These are phyloP conservation scores for Trachymyrmex cornetzi DNA, from an alignment of 1,140 invertebrate species.

Conservation along the genomic window DNA sequence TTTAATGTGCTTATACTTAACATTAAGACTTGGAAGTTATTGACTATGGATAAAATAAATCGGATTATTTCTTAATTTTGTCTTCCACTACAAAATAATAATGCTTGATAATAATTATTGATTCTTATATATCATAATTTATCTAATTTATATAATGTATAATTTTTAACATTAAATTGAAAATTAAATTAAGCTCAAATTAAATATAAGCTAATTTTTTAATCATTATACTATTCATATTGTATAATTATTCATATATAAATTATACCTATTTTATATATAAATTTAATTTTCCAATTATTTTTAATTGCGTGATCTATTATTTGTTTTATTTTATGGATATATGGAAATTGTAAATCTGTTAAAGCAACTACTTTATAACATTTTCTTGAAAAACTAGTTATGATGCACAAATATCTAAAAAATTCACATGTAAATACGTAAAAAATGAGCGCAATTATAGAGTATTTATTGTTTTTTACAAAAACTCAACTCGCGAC, in stretches of 20 bases:
- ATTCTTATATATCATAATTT: not conserved
- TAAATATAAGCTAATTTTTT: not conserved
- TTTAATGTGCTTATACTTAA: not conserved
- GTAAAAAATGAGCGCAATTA: not conserved
- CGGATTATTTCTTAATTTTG: conserved; percentile 8
- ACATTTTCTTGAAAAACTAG: not conserved
- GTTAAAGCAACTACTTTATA: not conserved
- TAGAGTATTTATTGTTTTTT: not conserved
- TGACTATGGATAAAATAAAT: no score
- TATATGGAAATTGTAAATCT: not conserved
- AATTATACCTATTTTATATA: no score
- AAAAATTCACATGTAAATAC: not conserved
- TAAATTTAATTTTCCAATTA: no score
- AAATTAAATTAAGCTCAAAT: not conserved
- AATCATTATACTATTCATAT: not conserved
- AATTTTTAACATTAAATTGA: not conserved
- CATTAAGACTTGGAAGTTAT: no score
- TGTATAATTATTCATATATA: not conserved
- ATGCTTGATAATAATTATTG: not conserved
- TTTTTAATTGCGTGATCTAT: not conserved
- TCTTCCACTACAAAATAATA: not conserved
- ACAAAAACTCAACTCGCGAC: not conserved
- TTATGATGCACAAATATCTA: not conserved
- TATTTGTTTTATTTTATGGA: not conserved
- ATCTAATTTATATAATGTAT: not conserved